These are phyloP conservation scores for Leiothrix lutea DNA, from an alignment of 2,113 vertebrate species.

Conservation along the genomic window DNA sequence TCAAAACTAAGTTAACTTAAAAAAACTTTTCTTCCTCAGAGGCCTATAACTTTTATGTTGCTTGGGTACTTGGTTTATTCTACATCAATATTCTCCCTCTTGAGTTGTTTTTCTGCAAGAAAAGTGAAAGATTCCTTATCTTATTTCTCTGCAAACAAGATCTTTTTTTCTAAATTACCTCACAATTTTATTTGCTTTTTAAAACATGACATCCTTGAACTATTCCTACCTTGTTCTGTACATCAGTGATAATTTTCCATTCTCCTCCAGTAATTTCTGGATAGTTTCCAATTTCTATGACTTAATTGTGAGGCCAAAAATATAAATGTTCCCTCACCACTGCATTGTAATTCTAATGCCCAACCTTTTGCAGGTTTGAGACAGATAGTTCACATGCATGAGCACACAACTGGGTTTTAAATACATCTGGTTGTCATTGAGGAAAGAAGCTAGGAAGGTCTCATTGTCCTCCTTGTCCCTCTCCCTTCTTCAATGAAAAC, in stretches of 20 bases:
- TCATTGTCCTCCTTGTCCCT: neutral
- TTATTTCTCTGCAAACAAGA: neutral
- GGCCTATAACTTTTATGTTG: neutral
- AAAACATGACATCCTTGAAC: neutral
- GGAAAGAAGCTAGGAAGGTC: neutral
- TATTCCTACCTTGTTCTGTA: neutral
- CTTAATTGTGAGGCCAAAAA: neutral
- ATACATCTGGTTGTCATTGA: neutral
- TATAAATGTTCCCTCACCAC: neutral
- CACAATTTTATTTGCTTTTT: neutral
- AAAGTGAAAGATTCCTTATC: neutral
- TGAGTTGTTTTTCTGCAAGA: neutral
- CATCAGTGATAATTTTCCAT: neutral
- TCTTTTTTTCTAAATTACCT: neutral
- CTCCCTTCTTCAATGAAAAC: neutral
- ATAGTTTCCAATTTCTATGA: neutral
- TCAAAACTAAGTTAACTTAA: neutral
- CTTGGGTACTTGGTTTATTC: neutral
- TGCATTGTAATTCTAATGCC: neutral
- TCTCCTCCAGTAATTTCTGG: neutral
- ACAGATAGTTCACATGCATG: neutral
- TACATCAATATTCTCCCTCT: neutral
- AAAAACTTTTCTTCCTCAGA: neutral
- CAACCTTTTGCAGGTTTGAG: neutral
- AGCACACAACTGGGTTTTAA: neutral